Evolutionary conservation across 2,113 vertebrate genomes (phyloP).

Genomic region (Caloenas nicobarica): DNA sequence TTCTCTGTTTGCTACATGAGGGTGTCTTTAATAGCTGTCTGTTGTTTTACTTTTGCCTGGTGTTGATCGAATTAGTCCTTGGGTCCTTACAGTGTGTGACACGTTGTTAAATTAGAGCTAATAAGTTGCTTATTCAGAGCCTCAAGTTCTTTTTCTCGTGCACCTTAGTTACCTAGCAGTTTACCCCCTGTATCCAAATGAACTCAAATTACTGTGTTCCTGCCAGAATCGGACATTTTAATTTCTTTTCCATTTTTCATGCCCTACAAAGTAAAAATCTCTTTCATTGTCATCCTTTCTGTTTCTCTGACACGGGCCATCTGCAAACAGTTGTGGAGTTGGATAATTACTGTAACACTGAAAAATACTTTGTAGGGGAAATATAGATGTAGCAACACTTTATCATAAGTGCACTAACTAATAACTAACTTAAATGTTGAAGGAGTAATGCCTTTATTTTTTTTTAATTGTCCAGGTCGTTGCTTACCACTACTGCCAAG

Average conservation of each 20-base stretch:
- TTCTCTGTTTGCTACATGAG: neutral
- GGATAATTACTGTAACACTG: neutral
- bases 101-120: neutral
- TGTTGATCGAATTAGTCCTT: neutral
- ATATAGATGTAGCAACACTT: neutral
- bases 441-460: neutral
- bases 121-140: neutral
- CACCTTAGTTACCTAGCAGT: neutral
- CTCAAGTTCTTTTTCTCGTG: neutral
- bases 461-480: slow-evolving; percentile 82
- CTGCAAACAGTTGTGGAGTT: neutral
- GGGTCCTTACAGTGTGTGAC: neutral
- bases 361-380: neutral
- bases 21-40: neutral
- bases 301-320: neutral
- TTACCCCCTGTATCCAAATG: neutral
- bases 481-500: slow-evolving; percentile 98
- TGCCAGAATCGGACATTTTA: neutral
- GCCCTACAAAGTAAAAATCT: neutral
- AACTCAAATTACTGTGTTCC: neutral
- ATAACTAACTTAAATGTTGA: neutral
- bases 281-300: neutral
- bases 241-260: neutral
- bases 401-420: neutral
- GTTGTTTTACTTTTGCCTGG: neutral